A percentile compares a stretch with the other conserved stretches of the same genome.
phyloP scores from a whole-genome alignment of 2,797 vertebrate species.

The Perdix hodgsoniae region DNA sequence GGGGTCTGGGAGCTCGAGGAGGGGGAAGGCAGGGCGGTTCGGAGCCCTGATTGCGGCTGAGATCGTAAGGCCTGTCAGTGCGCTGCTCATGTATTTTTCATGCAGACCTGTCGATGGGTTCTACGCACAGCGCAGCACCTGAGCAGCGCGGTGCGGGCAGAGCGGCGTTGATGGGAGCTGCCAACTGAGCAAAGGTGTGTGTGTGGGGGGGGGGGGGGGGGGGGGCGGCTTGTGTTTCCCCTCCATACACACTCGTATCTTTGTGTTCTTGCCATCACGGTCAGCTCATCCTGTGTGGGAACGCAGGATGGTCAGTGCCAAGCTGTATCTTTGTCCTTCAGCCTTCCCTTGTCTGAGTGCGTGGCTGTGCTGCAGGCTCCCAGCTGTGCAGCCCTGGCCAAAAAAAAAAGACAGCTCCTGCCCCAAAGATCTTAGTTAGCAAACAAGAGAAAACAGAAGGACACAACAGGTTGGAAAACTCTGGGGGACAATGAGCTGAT shows the following conservation, averaged over 20 bases:
- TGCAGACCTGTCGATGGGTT: not conserved
- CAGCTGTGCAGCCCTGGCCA: not conserved
- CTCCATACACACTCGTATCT: not conserved
- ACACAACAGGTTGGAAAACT: not conserved
- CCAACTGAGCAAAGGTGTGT: not conserved
- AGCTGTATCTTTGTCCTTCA: not conserved
- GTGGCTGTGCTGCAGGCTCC: not conserved
- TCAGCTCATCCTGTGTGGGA: not conserved
- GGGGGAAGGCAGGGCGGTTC: not conserved
- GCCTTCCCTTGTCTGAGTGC: not conserved
- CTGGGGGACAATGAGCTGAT: rapidly evolving
- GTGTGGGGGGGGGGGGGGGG: too few species aligned
- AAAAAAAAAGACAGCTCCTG: not conserved
- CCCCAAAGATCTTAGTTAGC: rapidly evolving
- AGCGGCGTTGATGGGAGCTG: not conserved
- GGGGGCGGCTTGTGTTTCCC: too few species aligned
- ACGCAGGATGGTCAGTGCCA: not conserved
- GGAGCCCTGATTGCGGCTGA: not conserved
- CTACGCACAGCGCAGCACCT: too few species aligned
- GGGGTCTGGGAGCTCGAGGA: not conserved
- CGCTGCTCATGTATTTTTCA: not conserved
- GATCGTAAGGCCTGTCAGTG: not conserved
- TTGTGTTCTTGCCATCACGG: not conserved
- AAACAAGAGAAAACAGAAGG: not conserved
- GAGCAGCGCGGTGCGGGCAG: not conserved